These are phyloP conservation scores for Hypselothyrea guttata DNA, from an alignment of 2,888 invertebrate species.

Conservation along the genomic window DNA sequence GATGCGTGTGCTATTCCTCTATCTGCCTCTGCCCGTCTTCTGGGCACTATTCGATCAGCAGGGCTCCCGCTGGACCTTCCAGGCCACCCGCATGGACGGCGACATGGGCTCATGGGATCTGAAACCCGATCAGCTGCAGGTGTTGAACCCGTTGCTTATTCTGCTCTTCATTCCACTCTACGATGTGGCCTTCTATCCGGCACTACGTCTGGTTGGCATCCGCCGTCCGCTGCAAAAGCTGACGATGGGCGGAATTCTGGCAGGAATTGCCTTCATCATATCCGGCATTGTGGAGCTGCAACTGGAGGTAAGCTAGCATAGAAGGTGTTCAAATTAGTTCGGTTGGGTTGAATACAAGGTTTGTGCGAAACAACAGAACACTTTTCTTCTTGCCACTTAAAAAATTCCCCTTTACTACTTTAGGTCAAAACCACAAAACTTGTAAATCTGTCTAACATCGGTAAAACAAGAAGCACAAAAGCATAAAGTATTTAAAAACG, in stretches of 20 bases:
- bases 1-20: conserved; percentile 89
- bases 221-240: conserved; percentile 92
- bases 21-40: conserved; percentile 93
- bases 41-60: conserved; percentile 98
- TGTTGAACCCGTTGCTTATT: conserved; percentile 93
- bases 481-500: no score
- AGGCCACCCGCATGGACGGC: conserved; percentile 94
- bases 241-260: conserved; percentile 92
- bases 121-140: conserved; percentile 97
- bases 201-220: conserved; percentile 87
- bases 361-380: no score
- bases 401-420: no score
- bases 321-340: no score
- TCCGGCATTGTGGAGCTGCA: conserved; percentile 92
- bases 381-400: no score
- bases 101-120: conserved; percentile 88
- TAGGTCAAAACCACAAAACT: no score
- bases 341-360: no score
- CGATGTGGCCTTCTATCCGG: conserved; percentile 91
- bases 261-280: conserved; percentile 92
- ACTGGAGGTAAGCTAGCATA: conserved; percentile 87
- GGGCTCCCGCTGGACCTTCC: conserved; percentile 96
- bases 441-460: no score
- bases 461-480: no score
- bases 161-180: conserved; percentile 93